A percentile compares a stretch with the other conserved stretches of the same genome.
These are phyloP conservation scores for Megatriorchis doriae DNA, from an alignment of 2,113 vertebrate species.

Conservation along the genomic window DNA sequence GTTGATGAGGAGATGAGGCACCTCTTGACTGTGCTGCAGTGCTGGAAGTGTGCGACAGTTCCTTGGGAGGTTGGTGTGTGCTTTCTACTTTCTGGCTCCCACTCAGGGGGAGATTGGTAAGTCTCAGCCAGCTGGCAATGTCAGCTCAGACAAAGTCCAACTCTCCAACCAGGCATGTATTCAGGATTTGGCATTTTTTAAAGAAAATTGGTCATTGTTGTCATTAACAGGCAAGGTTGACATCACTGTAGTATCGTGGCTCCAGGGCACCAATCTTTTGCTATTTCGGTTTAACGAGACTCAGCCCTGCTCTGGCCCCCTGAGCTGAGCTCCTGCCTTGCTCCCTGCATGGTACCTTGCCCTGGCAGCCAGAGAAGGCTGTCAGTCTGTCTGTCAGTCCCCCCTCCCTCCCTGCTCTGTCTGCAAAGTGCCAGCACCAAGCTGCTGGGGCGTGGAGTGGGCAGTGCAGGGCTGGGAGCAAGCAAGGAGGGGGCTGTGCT, in stretches of 20 bases:
- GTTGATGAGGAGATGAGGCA: background rate
- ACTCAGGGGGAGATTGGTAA: background rate
- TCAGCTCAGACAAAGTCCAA: background rate
- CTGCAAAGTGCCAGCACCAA: background rate
- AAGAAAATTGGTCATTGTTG: background rate
- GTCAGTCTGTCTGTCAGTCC: background rate
- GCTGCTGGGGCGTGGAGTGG: background rate
- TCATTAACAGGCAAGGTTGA: background rate
- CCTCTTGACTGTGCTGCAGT: background rate
- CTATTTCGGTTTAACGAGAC: background rate
- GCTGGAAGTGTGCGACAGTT: background rate
- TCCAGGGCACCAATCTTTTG: too few species aligned
- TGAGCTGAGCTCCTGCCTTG: background rate
- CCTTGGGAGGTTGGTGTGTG: background rate
- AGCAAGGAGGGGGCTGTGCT: too few species aligned
- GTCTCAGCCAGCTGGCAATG: background rate
- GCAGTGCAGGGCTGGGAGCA: too few species aligned
- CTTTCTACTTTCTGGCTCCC: background rate
- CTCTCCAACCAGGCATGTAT: too few species aligned
- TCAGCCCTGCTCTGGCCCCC: background rate
- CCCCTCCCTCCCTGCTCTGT: background rate
- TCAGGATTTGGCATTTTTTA: background rate
- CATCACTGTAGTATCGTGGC: accelerated
- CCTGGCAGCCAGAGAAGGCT: background rate
- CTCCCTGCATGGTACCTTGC: background rate